Conservation (phyloP, 2,113 vertebrate species). For the Eurystomus gularis region DNA sequence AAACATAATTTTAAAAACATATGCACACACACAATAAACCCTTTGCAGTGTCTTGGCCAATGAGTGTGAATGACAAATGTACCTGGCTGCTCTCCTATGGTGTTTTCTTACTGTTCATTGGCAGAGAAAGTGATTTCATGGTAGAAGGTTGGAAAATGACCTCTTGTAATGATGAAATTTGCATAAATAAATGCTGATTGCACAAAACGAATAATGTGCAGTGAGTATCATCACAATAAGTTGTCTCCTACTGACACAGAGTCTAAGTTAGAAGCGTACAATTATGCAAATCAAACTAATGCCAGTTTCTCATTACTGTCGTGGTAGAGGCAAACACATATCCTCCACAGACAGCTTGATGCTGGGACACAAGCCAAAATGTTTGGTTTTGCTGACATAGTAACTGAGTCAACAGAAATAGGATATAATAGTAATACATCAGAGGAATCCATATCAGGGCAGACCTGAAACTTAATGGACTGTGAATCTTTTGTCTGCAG, state of each 20-base stretch:
- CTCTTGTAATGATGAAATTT: conserved; percentile 92
- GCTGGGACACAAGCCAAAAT: conserved; percentile 83
- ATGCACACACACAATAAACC: conserved; percentile 29
- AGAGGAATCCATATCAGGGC: conserved; percentile 80
- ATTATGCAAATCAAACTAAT: conserved; percentile 99
- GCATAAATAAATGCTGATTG: conserved; percentile 98
- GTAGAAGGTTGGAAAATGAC: conserved; percentile 93
- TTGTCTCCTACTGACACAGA: conserved; percentile 94
- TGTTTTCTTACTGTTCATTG: conserved; percentile 76
- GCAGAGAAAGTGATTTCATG: conserved; percentile 88
- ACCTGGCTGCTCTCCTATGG: conserved; percentile 52
- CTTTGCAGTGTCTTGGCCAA: conserved; percentile 54
- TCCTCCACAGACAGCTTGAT: conserved; percentile 89
- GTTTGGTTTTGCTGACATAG: conserved; percentile 92
- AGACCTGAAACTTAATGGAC: conserved; percentile 84
- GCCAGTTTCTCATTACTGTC: conserved; percentile 95
- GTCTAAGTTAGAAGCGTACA: conserved; percentile 84
- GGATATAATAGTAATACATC: conserved; percentile 83
- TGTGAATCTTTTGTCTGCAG: conserved; percentile 74
- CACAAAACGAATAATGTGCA: conserved; percentile 87
- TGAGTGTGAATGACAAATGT: conserved; percentile 69
- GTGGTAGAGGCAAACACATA: conserved; percentile 86
- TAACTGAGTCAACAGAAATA: conserved; percentile 93
- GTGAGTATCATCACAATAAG: conserved; percentile 85
- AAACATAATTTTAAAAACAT: conserved; percentile 51